Base-by-base conservation (phyloP, 2,797 vertebrate genomes). In the Dipus sagitta region DNA sequence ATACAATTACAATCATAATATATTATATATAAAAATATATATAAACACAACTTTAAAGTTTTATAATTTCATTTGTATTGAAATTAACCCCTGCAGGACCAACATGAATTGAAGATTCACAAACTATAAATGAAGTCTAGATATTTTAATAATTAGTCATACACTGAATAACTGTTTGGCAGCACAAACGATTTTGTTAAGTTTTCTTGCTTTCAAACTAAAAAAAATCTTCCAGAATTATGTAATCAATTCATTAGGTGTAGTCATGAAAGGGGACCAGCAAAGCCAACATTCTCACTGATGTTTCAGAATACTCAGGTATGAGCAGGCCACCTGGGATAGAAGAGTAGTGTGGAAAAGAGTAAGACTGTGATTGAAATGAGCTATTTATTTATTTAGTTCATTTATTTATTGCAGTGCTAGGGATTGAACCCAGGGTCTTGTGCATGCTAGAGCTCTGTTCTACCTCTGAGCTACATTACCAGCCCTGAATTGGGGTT, bases 1-100 rank as follows among this genome's bases (percentile, higher is more conserved):
- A 47, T 3, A 28, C 62, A 71, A 34, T 83, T 86, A 42, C 17
- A 58, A 58, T 58, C 54, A 58, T 58, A 58, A 58, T 58, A 58
- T 14, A 58, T 58, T 58, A 58, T n/a, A n/a, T 68, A 15, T n/a
- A 70, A 17, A 70, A 32, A 68, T 68, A 70, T 70, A 72, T n/a
- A n/a, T n/a, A 18, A 21, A 92, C 58, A 60, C 6, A 92, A 30
- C 18, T 94, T 96, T 70, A n/a, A 42, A 67, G 72, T 93, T 88
- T 91, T 92, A 38, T 38, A 32, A 87, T 84, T 94, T 94, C 67
- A 47, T 80, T 93, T 90, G 68, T 26, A 65, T n/a, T 90, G 72
- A 88, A 64, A 88, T 86, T 85, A 90, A 88, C 87, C 88, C 28
- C 26, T n/a, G 67, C 72, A 82, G 34, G 80, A 62, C 17, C 23